Conservation (phyloP, 2,113 vertebrate species). For the Gila orcuttii region DNA sequence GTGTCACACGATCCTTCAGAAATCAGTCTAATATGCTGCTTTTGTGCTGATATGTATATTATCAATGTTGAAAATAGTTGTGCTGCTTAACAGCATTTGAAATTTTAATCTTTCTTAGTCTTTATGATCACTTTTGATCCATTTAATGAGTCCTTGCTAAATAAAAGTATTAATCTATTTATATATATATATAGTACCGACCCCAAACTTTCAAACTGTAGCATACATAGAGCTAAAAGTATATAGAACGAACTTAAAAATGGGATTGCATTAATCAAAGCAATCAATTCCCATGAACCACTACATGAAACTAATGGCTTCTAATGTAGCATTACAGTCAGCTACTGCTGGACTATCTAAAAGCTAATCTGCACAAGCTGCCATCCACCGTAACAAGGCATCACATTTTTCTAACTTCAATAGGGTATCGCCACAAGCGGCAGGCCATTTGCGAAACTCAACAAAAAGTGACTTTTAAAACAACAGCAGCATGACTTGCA, state of each 20-base stretch:
- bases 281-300: neutral
- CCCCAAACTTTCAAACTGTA: neutral
- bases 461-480: slow-evolving; percentile 20
- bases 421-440: slow-evolving; percentile 1
- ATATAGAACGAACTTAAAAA: neutral
- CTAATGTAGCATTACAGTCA: neutral
- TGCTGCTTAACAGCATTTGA: neutral
- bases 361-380: neutral
- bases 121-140: neutral
- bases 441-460: slow-evolving; percentile 25
- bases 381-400: slow-evolving; percentile 22
- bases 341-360: neutral
- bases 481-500: slow-evolving; percentile 7
- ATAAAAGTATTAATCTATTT: neutral
- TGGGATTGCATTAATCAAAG: neutral
- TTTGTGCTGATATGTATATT: neutral
- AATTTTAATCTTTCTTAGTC: neutral
- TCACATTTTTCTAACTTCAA: slow-evolving; percentile 12
- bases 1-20: neutral
- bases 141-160: neutral
- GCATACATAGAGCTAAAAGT: neutral
- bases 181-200: neutral
- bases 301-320: neutral
- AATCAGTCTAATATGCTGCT: neutral
- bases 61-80: neutral